Percentiles rank a stretch among this genome's conserved stretches.
Conservation (phyloP, 2,888 invertebrate species). For the Spatulosminthurus flaviceps region DNA sequence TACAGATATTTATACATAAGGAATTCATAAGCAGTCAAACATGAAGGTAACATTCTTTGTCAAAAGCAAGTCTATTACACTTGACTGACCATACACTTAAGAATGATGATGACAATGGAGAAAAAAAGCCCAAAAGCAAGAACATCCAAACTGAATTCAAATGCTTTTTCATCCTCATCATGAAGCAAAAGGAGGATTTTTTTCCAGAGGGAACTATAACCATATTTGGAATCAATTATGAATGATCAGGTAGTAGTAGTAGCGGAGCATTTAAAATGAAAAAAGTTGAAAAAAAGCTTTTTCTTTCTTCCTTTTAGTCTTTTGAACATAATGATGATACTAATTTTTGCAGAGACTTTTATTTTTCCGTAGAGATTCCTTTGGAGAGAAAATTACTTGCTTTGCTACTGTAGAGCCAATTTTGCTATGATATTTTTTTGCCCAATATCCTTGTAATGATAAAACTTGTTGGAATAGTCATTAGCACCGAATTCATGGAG, state of each 20-base stretch:
- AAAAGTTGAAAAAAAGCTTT: neutral
- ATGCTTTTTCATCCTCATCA: neutral
- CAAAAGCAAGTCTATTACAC: slow-evolving; percentile 21
- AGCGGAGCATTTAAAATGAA: neutral
- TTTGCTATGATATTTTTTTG: no score
- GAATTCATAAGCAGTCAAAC: slow-evolving; percentile 33
- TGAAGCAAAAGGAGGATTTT: neutral
- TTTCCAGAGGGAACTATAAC: slow-evolving; percentile 31
- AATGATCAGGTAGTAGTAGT: slow-evolving; percentile 11
- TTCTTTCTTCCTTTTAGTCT: neutral
- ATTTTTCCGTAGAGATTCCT: no score
- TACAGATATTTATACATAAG: neutral
- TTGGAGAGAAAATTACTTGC: no score
- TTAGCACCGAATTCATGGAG: no score
- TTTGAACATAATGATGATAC: no score
- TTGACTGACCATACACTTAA: slow-evolving; percentile 21
- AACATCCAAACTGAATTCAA: neutral
- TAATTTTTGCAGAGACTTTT: no score
- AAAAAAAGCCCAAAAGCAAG: slow-evolving; percentile 18
- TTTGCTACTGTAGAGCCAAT: no score
- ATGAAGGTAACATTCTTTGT: slow-evolving; percentile 33
- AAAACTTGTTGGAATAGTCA: no score
- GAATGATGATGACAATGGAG: slow-evolving; percentile 28
- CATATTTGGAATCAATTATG: slow-evolving; percentile 30
- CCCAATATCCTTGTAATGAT: no score